These are phyloP conservation scores for Enteromius trimaculatus DNA, from an alignment of 2,797 vertebrate genomes.

Conservation along the genomic window DNA sequence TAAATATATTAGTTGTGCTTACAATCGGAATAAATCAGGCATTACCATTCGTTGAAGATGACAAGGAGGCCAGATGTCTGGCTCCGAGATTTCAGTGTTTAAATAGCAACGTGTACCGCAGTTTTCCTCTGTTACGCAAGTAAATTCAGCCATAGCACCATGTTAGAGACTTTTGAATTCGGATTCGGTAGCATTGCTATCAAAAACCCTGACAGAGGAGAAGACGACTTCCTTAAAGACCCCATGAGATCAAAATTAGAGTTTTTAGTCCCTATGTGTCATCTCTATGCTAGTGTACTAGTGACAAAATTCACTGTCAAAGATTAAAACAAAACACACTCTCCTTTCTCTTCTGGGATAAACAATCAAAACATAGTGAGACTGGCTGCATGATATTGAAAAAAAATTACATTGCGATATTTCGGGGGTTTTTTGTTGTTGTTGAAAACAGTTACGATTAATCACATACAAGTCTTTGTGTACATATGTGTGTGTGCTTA, in stretches of 20 bases:
- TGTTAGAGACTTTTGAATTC: slow-evolving; percentile 30
- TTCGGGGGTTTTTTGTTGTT: background rate
- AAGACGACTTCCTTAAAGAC: slow-evolving; percentile 12
- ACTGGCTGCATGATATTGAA: background rate
- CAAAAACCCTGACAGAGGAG: slow-evolving; percentile 6
- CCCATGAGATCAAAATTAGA: slow-evolving; percentile 30
- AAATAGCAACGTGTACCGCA: slow-evolving; percentile 7
- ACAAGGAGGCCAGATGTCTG: background rate
- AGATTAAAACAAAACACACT: background rate
- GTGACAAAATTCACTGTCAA: background rate
- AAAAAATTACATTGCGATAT: background rate
- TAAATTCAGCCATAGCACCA: slow-evolving; percentile 47
- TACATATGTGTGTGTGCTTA: too few relatives aligned
- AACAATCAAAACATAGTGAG: background rate
- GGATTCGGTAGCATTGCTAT: slow-evolving; percentile 4
- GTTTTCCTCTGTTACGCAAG: slow-evolving; percentile 3
- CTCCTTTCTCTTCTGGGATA: background rate
- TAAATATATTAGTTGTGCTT: slow-evolving; percentile 51
- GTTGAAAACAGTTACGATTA: too few relatives aligned
- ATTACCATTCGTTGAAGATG: slow-evolving; percentile 18
- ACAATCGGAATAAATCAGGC: slow-evolving; percentile 24
- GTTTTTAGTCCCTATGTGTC: slow-evolving; percentile 8
- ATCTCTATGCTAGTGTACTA: slow-evolving; percentile 1
- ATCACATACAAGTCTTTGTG: too few relatives aligned
- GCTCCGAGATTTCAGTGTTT: slow-evolving; percentile 29